Base-by-base conservation (phyloP, 2,888 invertebrate genomes). In the Gastracanthus pulcherrimus region DNA sequence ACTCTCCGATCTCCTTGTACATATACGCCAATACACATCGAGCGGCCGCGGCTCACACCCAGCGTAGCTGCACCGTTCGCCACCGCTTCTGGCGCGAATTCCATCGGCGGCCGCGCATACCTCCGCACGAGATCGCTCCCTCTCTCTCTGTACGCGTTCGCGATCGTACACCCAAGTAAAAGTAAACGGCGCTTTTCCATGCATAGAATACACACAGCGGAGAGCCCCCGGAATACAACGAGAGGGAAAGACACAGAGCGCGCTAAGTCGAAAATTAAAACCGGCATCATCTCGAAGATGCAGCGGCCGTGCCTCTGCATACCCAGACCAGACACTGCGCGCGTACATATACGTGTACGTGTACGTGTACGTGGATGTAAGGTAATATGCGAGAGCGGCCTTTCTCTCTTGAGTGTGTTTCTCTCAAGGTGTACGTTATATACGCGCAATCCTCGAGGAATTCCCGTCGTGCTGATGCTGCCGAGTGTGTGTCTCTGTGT, bases 101-200 rank as follows among this genome's bases (percentile, higher is more conserved):
- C 67, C 67, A 55, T 55, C 55, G 55, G 55, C 26, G 55, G 23
- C 31, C 36, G 19, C 31, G 13, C 38, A 55, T 58, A 55, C 48
- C 19, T 38, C 26, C 1, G 4, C 26, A 16, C 45, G 26, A 19
- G 41, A 7, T 9, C 23, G 11, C 66, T 34, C 26, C 6, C 48
- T 26, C 31, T n/a, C 58, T 4, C 26, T 36, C 34, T 7, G 26
- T 26, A 7, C 26, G 55, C 55, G n/a, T 23, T 41, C 36, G 41
- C 78, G 31, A 29, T 60, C n/a, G n/a, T n/a, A n/a, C n/a, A n/a
- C n/a, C n/a, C n/a, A 62, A 80, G 76, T 75, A 80, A 76, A 76
- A 80, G 80, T 71, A 76, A 80, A 62, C 38, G 69, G 38, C 67
- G 38, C 55, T 67, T 79, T 80, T 67, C 74, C 76, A 58, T 70